Percentiles rank a stretch among this genome's conserved stretches.
Evolutionary conservation across 2,113 vertebrate species (phyloP).

Genomic region (Psilopsiagon aymara): DNA sequence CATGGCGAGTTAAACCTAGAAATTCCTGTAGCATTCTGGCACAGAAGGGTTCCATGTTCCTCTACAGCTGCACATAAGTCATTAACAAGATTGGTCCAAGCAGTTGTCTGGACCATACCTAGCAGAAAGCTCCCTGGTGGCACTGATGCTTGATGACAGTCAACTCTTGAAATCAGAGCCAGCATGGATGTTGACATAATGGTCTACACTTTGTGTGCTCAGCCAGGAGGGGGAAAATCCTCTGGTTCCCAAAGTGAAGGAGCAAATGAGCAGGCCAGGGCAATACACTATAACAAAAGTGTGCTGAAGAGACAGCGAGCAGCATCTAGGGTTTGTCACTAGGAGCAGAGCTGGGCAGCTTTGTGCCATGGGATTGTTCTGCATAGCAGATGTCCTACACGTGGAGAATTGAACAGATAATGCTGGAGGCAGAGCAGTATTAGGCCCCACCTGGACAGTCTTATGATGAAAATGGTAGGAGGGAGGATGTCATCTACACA

Average conservation of each 20-base stretch:
- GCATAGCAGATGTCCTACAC: not conserved
- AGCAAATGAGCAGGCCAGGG: not conserved
- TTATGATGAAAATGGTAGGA: not conserved
- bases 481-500: not conserved
- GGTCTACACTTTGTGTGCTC: not conserved
- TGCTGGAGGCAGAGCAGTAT: not conserved
- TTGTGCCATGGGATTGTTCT: not conserved
- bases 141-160: constrained; percentile 57
- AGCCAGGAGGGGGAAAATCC: not conserved
- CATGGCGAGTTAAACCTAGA: constrained; percentile 32
- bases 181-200: constrained; percentile 30
- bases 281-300: not conserved
- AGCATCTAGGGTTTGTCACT: not conserved
- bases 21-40: constrained; percentile 38
- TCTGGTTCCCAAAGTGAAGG: not conserved
- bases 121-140: constrained; percentile 32
- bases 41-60: constrained; percentile 44
- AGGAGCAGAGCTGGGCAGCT: not conserved
- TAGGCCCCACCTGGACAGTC: not conserved
- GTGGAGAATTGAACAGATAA: not conserved
- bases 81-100: not conserved
- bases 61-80: constrained; percentile 45
- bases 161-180: constrained; percentile 40
- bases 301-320: not conserved
- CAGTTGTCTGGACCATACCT: constrained; percentile 32